Conservation (phyloP, 2,888 invertebrate genomes). For the Melipona beecheii region DNA sequence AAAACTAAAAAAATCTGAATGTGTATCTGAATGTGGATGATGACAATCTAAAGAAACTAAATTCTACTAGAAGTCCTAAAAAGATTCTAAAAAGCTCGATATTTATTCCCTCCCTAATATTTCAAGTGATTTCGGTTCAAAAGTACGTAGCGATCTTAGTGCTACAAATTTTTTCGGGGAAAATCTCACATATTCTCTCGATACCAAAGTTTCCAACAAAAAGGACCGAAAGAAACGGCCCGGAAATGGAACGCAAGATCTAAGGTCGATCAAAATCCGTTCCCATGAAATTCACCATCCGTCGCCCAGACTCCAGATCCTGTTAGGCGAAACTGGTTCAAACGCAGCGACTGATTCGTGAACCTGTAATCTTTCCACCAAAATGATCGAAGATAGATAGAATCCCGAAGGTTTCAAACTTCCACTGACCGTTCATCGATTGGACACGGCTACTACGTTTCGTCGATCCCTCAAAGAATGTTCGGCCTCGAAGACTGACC, state of each 20-base stretch:
- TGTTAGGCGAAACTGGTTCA: conserved; percentile 76
- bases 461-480: conserved; percentile 19
- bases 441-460: conserved; percentile 46
- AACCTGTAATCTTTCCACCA: conserved; percentile 45
- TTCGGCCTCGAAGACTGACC: conserved; percentile 7
- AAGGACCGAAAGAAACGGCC: neutral
- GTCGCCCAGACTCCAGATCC: conserved; percentile 68
- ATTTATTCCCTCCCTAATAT: too few species aligned
- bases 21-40: too few species aligned
- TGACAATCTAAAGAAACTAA: too few species aligned
- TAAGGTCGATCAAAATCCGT: conserved; percentile 54
- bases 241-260: neutral
- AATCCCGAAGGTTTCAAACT: conserved; percentile 14
- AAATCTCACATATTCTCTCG: neutral
- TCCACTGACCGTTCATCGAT: conserved; percentile 55
- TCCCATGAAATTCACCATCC: conserved; percentile 79
- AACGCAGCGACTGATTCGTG: conserved; percentile 59
- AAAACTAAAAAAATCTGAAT: too few species aligned
- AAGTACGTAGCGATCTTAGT: neutral
- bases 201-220: neutral
- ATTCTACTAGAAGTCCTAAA: too few species aligned
- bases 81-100: too few species aligned
- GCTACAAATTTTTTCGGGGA: too few species aligned
- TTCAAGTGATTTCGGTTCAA: neutral
- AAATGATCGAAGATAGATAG: conserved; percentile 48